Conservation (phyloP, 2,797 vertebrate genomes). For the Halcyon leucocephala region DNA sequence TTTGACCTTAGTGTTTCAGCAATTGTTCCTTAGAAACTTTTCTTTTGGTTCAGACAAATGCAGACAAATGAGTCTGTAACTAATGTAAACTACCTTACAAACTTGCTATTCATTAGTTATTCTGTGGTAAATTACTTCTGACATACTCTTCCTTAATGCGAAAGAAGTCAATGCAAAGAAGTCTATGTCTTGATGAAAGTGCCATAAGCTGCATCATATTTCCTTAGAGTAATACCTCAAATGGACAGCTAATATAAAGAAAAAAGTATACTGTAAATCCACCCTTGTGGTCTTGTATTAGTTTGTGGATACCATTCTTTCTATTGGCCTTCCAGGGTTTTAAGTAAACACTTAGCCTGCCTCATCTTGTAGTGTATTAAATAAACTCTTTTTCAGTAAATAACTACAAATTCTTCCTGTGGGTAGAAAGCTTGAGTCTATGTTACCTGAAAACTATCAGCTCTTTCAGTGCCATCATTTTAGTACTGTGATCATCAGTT, state of each 20-base stretch:
- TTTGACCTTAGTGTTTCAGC: neutral
- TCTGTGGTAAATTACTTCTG: neutral
- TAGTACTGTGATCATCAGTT: neutral
- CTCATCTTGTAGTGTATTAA: neutral
- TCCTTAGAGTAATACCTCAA: neutral
- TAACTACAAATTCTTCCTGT: neutral
- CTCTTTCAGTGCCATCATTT: neutral
- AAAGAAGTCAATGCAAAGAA: neutral
- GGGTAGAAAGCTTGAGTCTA: neutral
- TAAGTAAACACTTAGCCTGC: neutral
- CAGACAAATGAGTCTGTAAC: neutral
- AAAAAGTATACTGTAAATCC: neutral
- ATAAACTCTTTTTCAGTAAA: neutral
- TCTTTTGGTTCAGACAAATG: neutral
- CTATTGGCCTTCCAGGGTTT: neutral
- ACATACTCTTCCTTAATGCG: neutral
- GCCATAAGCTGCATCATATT: neutral
- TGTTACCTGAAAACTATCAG: neutral
- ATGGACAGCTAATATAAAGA: neutral
- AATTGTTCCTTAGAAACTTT: neutral
- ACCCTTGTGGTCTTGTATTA: neutral
- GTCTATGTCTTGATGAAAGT: neutral
- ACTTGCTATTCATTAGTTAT: neutral
- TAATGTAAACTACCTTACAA: neutral
- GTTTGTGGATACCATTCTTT: neutral